phyloP scores from a whole-genome alignment of 2,113 vertebrate species.

The Picathartes gymnocephalus region DNA sequence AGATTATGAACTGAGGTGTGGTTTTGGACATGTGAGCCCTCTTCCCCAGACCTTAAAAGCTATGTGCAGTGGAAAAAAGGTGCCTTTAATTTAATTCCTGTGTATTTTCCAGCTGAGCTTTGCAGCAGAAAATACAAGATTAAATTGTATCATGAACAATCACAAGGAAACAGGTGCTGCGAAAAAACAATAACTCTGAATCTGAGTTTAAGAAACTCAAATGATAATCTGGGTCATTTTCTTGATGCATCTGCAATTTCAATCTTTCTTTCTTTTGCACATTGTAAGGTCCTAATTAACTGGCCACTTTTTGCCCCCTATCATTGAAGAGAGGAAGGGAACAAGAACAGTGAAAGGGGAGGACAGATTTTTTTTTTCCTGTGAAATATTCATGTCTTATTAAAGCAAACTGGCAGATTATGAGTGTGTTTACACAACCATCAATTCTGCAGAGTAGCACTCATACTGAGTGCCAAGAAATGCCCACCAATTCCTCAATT shows the following conservation, averaged over 20 bases:
- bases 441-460: background rate
- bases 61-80: background rate
- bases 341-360: background rate
- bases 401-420: conserved; percentile 1
- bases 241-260: background rate
- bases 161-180: background rate
- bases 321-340: background rate
- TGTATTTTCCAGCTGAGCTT: background rate
- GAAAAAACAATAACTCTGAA: background rate
- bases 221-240: background rate
- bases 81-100: background rate
- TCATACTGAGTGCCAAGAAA: background rate
- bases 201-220: background rate
- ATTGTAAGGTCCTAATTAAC: background rate
- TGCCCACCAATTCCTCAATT: background rate
- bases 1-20: background rate
- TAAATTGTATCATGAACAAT: background rate
- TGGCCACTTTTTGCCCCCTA: background rate
- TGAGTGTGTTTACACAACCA: background rate
- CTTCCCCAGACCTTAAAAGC: background rate
- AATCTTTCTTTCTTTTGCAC: background rate
- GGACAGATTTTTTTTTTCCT: background rate
- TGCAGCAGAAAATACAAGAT: background rate
- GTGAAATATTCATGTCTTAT: background rate
- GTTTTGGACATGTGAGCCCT: background rate